Evolutionary conservation across 2,113 vertebrate genomes (phyloP), one percentile per base, ranked within the genome.

Genomic region (Xiphophorus hellerii): DNA sequence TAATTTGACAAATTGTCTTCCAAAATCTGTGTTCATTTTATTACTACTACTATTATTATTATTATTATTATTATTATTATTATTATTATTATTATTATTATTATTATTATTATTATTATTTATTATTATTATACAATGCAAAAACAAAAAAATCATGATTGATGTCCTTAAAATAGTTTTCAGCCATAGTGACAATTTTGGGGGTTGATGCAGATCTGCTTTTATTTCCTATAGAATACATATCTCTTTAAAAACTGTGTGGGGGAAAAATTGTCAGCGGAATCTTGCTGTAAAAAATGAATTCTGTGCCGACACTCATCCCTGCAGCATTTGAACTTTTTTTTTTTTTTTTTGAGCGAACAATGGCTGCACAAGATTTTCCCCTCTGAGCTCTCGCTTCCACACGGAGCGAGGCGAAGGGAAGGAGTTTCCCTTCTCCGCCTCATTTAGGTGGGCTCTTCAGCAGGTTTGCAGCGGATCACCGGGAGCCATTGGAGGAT

Each of bases 381-480:
- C 14, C 12, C 42, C 58, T 35, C 62, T 69, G 28, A 78, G 25
- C 31, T 6, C 39, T 35, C 64, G 31, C 73, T 73, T 69, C 58
- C 73, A 37, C 31, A 33, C 31, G 31, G 65, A 48, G 22, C 61
- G 37, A 78, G 70, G 84, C 87, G 81, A 84, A 79, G 62, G 14
- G 29, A 85, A 74, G 28, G 75, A 42, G 65, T 86, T 83, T 80
- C 61, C 71, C 76, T 39, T 79, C 82, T 80, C 76, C 12, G 73
- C 82, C 78, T 90, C 81, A 81, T 89, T 87, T 83, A 69, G 80
- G 72, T 75, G 78, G 67, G 80, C 87, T 90, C 87, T 74, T 69
- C 72, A 74, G 84, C 78, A 84, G 80, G 78, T 84, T 89, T 88
- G 66, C 33, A 2, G 44, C 37, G 72, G 81, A 88, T 85, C 81